Conservation (phyloP, 2,113 vertebrate genomes). For the Ascaphus truei region DNA sequence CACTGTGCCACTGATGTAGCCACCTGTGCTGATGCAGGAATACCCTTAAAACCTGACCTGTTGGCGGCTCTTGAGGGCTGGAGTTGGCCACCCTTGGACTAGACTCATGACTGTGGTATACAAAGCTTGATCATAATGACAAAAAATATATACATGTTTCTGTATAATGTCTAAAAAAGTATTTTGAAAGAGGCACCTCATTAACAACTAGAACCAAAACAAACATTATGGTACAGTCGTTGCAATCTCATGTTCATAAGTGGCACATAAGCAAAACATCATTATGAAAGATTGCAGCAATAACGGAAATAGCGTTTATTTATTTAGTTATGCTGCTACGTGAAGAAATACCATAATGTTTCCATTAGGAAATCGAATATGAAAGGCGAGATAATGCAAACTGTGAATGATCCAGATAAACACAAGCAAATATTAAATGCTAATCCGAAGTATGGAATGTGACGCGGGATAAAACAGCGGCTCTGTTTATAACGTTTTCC, state of each 20-base stretch:
- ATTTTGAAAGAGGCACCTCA: slow-evolving; percentile 1
- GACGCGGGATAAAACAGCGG: background rate
- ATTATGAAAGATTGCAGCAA: background rate
- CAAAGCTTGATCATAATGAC: background rate
- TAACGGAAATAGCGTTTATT: slow-evolving; percentile 17
- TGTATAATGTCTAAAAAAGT: background rate
- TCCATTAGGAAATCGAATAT: slow-evolving; percentile 22
- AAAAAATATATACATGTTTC: background rate
- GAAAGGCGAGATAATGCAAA: background rate
- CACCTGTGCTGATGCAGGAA: too few relatives aligned
- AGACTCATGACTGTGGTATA: background rate
- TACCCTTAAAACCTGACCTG: too few relatives aligned
- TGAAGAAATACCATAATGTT: slow-evolving; percentile 16
- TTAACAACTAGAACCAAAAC: background rate
- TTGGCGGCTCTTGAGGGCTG: too few relatives aligned
- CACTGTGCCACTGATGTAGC: too few relatives aligned
- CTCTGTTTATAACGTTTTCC: background rate
- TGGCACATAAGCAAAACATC: slow-evolving; percentile 2
- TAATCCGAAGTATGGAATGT: background rate
- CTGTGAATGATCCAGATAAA: background rate
- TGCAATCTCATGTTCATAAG: slow-evolving; percentile 12
- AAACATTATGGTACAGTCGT: slow-evolving; percentile 13
- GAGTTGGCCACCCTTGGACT: too few relatives aligned
- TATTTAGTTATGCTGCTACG: slow-evolving; percentile 14
- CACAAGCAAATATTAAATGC: slow-evolving; percentile 5